Evolutionary conservation across 1,140 invertebrate genomes (phyloP), one percentile per base, ranked within the genome.

Genomic region (Anadara kagoshimensis): DNA sequence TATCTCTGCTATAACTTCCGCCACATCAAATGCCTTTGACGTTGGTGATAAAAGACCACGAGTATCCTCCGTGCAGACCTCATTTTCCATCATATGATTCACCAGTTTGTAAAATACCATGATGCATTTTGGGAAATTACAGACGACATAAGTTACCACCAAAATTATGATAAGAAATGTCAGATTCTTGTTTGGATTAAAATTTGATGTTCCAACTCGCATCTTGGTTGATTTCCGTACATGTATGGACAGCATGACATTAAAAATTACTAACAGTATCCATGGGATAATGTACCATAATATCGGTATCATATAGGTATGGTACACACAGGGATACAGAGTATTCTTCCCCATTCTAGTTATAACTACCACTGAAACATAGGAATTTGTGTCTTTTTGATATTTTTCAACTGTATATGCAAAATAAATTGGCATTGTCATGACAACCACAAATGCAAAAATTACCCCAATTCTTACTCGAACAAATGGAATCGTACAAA

Each of bases 211-310:
- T 7, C 75, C 77, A 7, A 81, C 75, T 0, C 80, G 63, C 24
- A 81, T 79, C 51, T 76, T 69, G 26, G 76, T 72, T 8, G 80
- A 81, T n/a, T 72, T 76, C 10, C 75, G 70, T 1, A 80, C 78
- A 57, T 78, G 68, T 18, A 70, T 49, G n/a, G 58, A 63, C 5
- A 81, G 67, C 5, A 81, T 72, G 12, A 59, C 64, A 53, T 78
- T 81, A 41, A 79, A 41, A 10, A 68, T 45, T n/a, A 78, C 65
- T 10, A 81, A 59, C 20, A 77, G 12, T 10, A 75, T 16, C 67
- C 76, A 78, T 11, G 80, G 80, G 44, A 75, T n/a, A 20, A 79
- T 77, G 67, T 81, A 81, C 77, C 80, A 81, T 16, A 73, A 24
- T 11, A 81, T 41, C 4, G 80, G 80, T 5, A 81, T 44, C 12